A percentile compares a stretch with the other conserved stretches of the same genome.
Conservation (phyloP, 1,140 invertebrate species). For the Hydropsyche tenuis region DNA sequence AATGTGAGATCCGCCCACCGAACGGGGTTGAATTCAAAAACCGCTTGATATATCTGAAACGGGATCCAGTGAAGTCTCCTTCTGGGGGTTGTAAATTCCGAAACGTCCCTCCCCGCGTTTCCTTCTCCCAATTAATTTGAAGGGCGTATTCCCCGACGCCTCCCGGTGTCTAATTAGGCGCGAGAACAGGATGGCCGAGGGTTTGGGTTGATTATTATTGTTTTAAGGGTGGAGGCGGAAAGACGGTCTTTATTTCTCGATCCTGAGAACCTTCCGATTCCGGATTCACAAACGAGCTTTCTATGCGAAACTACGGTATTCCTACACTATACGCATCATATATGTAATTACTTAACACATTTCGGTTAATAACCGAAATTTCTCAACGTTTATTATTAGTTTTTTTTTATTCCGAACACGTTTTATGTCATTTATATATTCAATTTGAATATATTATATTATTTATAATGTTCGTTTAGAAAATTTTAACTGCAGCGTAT, state of each 20-base stretch:
- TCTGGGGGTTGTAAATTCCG: constrained; percentile 48
- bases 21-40: constrained; percentile 46
- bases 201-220: constrained; percentile 48
- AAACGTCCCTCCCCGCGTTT: constrained; percentile 35
- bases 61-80: constrained; percentile 32
- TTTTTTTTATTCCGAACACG: too few species aligned
- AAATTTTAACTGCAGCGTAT: not conserved
- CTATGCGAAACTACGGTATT: not conserved
- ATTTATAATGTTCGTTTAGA: too few species aligned
- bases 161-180: constrained; percentile 50
- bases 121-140: constrained; percentile 49
- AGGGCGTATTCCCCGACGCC: constrained; percentile 49
- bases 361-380: too few species aligned
- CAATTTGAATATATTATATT: too few species aligned
- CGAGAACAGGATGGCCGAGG: constrained; percentile 39
- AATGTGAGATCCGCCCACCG: constrained; percentile 39
- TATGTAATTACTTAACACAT: too few species aligned
- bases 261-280: not conserved
- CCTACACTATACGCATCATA: too few species aligned
- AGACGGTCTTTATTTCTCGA: not conserved
- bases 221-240: constrained; percentile 37
- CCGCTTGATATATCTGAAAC: constrained; percentile 50
- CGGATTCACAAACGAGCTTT: not conserved
- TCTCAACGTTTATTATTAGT: too few species aligned
- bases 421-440: too few species aligned